These are phyloP conservation scores for Tanaodytes sp. DNA, from an alignment of 2,888 invertebrate species.

Conservation along the genomic window DNA sequence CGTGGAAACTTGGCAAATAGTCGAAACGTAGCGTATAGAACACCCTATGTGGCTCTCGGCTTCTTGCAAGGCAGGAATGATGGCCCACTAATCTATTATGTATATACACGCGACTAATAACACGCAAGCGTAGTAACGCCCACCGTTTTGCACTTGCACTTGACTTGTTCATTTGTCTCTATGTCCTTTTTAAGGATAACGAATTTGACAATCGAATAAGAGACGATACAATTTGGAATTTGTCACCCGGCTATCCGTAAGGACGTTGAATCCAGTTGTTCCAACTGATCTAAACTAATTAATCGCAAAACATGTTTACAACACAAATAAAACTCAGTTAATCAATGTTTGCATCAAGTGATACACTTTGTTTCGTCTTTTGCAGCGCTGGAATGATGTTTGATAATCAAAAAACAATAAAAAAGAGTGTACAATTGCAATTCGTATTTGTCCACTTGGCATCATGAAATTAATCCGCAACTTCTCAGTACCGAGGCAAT, in stretches of 20 bases:
- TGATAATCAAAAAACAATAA: no score
- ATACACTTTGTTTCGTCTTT: background rate
- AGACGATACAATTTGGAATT: conserved; percentile 43
- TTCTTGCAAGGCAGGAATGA: conserved; percentile 57
- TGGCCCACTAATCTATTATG: conserved; percentile 54
- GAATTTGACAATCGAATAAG: conserved; percentile 36
- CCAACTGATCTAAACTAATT: conserved; percentile 17
- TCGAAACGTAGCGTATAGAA: conserved; percentile 52
- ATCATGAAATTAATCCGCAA: conserved; percentile 28
- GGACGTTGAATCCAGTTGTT: conserved; percentile 16
- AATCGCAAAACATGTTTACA: no score
- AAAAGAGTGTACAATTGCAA: no score
- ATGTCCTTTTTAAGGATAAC: conserved; percentile 23
- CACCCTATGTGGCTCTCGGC: conserved; percentile 52
- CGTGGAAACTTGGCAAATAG: conserved; percentile 11
- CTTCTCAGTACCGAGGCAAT: conserved; percentile 13
- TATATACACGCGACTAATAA: conserved; percentile 55
- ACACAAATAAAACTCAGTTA: no score
- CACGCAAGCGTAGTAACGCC: conserved; percentile 56
- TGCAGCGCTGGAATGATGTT: conserved; percentile 14
- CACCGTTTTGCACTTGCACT: conserved; percentile 57
- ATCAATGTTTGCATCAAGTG: no score
- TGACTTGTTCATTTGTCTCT: conserved; percentile 52
- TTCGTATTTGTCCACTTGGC: no score
- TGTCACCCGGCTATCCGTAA: conserved; percentile 21